A percentile compares a stretch with the other conserved stretches of the same genome.
Evolutionary conservation across 2,113 vertebrate genomes (phyloP).

Genomic region (Rhea americana): DNA sequence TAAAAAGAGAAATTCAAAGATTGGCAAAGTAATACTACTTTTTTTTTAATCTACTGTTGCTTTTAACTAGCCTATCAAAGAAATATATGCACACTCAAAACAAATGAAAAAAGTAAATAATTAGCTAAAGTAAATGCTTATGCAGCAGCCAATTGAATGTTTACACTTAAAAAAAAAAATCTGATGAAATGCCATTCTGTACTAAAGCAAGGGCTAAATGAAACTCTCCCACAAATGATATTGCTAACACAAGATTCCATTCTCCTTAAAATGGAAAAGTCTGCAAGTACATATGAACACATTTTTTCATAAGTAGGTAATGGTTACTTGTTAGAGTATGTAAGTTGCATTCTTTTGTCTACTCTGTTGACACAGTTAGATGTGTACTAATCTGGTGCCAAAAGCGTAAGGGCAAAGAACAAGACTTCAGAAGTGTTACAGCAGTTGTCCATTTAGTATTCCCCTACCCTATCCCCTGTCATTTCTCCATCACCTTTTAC

Average conservation of each 20-base stretch:
- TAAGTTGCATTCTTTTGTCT: slow-evolving; percentile 22
- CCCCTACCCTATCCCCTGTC: background rate
- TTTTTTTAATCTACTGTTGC: background rate
- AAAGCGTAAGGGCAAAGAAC: background rate
- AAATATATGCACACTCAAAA: background rate
- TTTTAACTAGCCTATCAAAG: background rate
- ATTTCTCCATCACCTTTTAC: background rate
- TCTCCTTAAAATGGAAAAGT: slow-evolving; percentile 46
- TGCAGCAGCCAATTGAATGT: slow-evolving; percentile 6
- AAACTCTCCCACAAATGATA: background rate
- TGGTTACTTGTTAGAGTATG: slow-evolving; percentile 5
- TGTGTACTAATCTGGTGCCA: background rate
- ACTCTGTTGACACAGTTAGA: background rate
- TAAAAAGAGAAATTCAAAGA: background rate
- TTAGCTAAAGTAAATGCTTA: slow-evolving; percentile 44
- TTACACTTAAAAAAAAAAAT: background rate
- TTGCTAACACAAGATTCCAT: background rate
- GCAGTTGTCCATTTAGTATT: background rate
- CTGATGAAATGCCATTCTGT: background rate
- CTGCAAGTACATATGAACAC: background rate
- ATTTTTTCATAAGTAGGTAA: slow-evolving; percentile 61
- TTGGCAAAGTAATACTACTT: background rate
- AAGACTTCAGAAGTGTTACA: background rate
- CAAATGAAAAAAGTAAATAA: slow-evolving; percentile 40
- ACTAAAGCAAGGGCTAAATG: background rate